Percentiles rank a stretch among this genome's conserved stretches.
Evolutionary conservation across 2,797 vertebrate genomes (phyloP).

Genomic region (Nyctalus aviator): DNA sequence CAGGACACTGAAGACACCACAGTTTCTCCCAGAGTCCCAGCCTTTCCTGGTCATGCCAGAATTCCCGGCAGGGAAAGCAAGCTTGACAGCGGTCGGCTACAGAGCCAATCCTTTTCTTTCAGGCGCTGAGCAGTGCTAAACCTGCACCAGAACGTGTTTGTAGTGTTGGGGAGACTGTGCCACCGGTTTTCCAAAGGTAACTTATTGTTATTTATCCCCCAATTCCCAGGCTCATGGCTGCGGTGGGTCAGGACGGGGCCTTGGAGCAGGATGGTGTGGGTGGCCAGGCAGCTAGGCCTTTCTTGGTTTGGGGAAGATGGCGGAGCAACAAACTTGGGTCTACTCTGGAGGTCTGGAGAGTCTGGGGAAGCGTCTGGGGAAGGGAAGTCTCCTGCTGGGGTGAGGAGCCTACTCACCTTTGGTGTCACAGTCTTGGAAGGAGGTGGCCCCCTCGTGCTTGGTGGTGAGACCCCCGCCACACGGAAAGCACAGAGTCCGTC

Average conservation of each 20-base stretch:
- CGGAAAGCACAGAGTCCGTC: conserved; percentile 95
- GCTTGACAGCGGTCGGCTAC: background rate
- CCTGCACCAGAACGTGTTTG: background rate
- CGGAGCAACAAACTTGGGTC: background rate
- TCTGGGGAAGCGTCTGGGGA: background rate
- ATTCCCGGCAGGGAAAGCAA: background rate
- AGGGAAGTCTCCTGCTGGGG: background rate
- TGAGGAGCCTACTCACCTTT: conserved; percentile 91
- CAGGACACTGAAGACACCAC: background rate
- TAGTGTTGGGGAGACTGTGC: background rate
- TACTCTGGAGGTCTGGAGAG: background rate
- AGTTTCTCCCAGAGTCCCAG: background rate
- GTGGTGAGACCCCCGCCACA: conserved; percentile 96
- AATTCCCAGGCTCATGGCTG: background rate
- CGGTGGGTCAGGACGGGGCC: background rate
- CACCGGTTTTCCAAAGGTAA: background rate
- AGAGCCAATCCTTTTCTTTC: background rate
- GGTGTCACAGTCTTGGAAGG: conserved; percentile 98
- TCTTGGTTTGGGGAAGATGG: background rate
- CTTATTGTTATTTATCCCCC: background rate
- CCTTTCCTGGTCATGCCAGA: background rate
- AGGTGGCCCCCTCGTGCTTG: conserved; percentile 94
- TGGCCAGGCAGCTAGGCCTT: background rate
- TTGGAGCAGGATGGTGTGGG: background rate
- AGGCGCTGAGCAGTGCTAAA: background rate